Conservation (phyloP, 2,797 vertebrate species). For the Danio jaintianensis region DNA sequence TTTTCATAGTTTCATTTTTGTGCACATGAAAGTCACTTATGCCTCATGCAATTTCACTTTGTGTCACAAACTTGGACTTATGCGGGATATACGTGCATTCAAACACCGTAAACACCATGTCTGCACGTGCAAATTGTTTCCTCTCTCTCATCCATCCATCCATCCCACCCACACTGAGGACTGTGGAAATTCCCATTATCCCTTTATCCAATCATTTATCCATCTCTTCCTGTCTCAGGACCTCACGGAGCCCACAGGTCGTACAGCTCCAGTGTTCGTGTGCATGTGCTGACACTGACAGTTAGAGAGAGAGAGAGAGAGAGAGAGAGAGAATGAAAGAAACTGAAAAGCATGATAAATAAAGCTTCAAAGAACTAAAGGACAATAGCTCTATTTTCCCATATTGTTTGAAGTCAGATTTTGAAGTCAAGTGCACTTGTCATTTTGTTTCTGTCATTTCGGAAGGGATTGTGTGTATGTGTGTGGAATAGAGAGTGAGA, state of each 20-base stretch:
- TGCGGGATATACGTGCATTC: constrained; percentile 58
- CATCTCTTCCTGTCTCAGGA: constrained; percentile 41
- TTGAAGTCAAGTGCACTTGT: constrained; percentile 24
- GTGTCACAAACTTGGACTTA: background rate
- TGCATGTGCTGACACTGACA: background rate
- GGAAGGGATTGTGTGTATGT: background rate
- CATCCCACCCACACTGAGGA: constrained; percentile 8
- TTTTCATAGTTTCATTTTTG: background rate
- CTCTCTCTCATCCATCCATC: constrained; percentile 15
- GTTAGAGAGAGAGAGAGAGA: background rate
- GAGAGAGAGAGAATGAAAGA: background rate
- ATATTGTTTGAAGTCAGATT: constrained; percentile 16
- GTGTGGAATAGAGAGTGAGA: constrained; percentile 6
- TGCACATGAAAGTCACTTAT: background rate
- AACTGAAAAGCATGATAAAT: background rate
- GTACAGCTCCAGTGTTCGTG: background rate
- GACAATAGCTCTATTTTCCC: constrained; percentile 12
- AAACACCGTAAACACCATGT: constrained; percentile 64
- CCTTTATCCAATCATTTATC: constrained; percentile 32
- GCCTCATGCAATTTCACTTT: background rate
- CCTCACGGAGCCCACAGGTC: background rate
- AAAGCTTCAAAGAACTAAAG: background rate
- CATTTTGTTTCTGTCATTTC: constrained; percentile 16
- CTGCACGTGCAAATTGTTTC: background rate
- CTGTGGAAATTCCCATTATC: constrained; percentile 17